These are phyloP conservation scores for Nylanderia fulva DNA, from an alignment of 1,140 invertebrate species.

Conservation along the genomic window DNA sequence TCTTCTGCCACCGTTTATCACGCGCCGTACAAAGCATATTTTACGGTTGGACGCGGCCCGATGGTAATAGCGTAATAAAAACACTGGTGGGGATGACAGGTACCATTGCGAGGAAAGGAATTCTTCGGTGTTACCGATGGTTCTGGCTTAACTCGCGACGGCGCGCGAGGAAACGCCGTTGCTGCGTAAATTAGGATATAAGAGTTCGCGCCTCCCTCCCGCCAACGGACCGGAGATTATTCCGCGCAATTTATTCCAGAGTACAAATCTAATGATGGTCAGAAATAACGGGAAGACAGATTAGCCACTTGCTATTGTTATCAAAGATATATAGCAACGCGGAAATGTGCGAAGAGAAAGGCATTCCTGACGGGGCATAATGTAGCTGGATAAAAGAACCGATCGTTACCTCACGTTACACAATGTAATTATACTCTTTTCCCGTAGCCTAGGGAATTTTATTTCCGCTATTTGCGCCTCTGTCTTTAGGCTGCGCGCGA, in stretches of 20 bases:
- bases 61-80: constrained; percentile 79
- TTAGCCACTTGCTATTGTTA: constrained; percentile 15
- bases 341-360: not conserved
- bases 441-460: constrained; percentile 13
- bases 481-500: constrained; percentile 7
- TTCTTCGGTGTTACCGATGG: constrained; percentile 70
- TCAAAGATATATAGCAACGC: not conserved
- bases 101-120: constrained; percentile 72
- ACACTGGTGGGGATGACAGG: constrained; percentile 70
- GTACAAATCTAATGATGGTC: constrained; percentile 43
- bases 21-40: constrained; percentile 73
- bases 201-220: constrained; percentile 12
- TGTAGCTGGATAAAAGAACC: constrained; percentile 25
- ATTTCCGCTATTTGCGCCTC: constrained; percentile 7
- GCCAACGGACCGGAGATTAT: constrained; percentile 64
- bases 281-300: constrained; percentile 31
- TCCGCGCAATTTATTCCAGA: constrained; percentile 63
- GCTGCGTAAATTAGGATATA: constrained; percentile 71
- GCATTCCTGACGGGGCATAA: constrained; percentile 4
- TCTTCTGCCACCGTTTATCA: constrained; percentile 66
- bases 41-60: constrained; percentile 69
- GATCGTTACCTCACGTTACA: constrained; percentile 30
- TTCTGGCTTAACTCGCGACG: constrained; percentile 64
- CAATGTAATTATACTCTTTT: constrained; percentile 33
- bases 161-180: constrained; percentile 32